phyloP scores from a whole-genome alignment of 2,797 vertebrate species.

The Dermochelys coriacea region DNA sequence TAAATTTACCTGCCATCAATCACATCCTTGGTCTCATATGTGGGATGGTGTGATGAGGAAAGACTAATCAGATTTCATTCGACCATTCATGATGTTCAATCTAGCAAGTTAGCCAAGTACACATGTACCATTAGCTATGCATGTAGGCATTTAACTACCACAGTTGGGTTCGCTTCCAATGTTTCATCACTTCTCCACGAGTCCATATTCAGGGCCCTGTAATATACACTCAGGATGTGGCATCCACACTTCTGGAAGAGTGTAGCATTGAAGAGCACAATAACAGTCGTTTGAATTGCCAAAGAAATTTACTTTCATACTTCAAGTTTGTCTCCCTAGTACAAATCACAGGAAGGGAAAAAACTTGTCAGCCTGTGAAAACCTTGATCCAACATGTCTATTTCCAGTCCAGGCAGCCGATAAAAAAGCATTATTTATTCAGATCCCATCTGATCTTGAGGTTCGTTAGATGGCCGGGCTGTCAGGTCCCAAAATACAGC shows the following conservation, averaged over 20 bases:
- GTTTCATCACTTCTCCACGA: neutral
- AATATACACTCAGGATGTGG: rapidly evolving
- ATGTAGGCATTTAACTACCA: neutral
- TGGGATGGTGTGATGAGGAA: neutral
- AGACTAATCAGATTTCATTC: neutral
- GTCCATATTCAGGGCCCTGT: rapidly evolving
- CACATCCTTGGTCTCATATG: neutral
- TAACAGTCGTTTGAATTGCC: rapidly evolving
- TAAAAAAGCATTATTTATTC: neutral
- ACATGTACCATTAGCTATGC: neutral
- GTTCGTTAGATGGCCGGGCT: rapidly evolving
- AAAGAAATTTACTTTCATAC: rapidly evolving
- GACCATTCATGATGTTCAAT: neutral
- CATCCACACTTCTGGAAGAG: neutral
- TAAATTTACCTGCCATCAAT: neutral
- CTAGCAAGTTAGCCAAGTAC: neutral
- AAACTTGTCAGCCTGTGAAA: neutral
- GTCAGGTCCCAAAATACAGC: neutral
- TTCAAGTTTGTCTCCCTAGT: neutral
- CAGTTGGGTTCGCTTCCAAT: neutral
- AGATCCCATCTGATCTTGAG: neutral
- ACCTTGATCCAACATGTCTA: rapidly evolving
- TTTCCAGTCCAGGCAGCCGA: neutral
- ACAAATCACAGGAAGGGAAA: neutral
- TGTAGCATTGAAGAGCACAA: neutral